Evolutionary conservation across 2,113 vertebrate species (phyloP).

Genomic region (Chiloscyllium plagiosum): DNA sequence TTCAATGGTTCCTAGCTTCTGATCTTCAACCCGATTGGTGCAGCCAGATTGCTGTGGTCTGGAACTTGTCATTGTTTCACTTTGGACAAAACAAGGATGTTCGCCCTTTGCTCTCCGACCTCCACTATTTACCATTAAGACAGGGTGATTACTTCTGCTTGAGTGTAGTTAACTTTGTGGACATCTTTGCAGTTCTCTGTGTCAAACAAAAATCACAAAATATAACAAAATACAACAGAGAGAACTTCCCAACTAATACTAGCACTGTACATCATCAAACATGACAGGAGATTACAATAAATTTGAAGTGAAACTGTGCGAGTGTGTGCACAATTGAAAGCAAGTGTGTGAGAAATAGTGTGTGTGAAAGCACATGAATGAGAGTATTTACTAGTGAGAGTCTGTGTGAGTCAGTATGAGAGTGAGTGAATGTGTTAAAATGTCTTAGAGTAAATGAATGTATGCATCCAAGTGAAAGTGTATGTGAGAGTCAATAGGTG

Average conservation of each 20-base stretch:
- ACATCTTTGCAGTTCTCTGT: conserved; percentile 61
- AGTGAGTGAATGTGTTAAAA: not conserved
- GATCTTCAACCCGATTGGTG: not conserved
- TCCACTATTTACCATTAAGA: conserved; percentile 50
- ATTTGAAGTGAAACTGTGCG: not conserved
- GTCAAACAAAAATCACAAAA: conserved; percentile 30
- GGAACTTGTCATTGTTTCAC: not conserved
- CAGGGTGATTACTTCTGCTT: conserved; percentile 58
- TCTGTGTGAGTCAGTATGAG: not conserved
- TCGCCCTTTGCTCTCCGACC: not conserved
- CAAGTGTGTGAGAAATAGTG: too few relatives aligned
- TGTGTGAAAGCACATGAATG: not conserved
- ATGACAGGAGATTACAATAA: not conserved
- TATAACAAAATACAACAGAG: not conserved
- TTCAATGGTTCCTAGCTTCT: not conserved
- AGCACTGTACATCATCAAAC: not conserved
- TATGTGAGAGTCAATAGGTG: too few relatives aligned
- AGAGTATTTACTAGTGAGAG: too few relatives aligned
- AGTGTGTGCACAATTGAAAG: too few relatives aligned
- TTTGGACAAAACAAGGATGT: not conserved
- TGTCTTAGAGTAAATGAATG: not conserved
- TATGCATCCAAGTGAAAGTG: too few relatives aligned
- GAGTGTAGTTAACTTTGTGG: conserved; percentile 51
- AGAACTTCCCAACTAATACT: not conserved
- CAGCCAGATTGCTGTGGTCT: not conserved